Evolutionary conservation across 1,140 invertebrate species (phyloP).

Genomic region (Hestina assimilis): DNA sequence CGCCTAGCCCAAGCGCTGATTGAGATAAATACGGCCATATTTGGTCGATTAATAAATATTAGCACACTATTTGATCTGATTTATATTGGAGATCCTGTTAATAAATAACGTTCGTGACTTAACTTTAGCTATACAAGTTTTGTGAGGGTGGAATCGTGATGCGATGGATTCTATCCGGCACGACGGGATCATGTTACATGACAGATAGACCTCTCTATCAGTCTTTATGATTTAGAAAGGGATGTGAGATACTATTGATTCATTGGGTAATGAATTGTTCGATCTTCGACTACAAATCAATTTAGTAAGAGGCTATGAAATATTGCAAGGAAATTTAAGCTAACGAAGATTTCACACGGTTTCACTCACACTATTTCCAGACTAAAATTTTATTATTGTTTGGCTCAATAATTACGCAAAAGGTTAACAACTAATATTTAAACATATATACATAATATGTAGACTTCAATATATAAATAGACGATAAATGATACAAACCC

Average conservation of each 20-base stretch:
- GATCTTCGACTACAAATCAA: background rate
- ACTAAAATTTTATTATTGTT: too few species aligned
- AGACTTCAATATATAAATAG: too few species aligned
- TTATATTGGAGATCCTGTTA: slow-evolving; percentile 54
- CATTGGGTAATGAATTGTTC: slow-evolving; percentile 1
- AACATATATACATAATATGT: too few species aligned
- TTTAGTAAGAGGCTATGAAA: background rate
- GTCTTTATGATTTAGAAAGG: slow-evolving; percentile 21
- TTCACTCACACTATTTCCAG: too few species aligned
- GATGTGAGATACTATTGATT: slow-evolving; percentile 6
- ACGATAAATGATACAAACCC: too few species aligned
- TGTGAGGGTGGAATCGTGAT: slow-evolving; percentile 54
- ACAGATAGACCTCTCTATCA: slow-evolving; percentile 25
- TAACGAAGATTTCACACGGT: too few species aligned
- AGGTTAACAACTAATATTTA: too few species aligned
- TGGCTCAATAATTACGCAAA: too few species aligned
- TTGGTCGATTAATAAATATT: slow-evolving; percentile 59
- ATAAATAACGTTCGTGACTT: slow-evolving; percentile 68
- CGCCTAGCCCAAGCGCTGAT: slow-evolving; percentile 20
- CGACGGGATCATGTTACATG: slow-evolving; percentile 25
- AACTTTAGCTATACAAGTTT: slow-evolving; percentile 45
- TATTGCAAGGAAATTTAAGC: background rate
- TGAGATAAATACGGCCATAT: slow-evolving; percentile 29
- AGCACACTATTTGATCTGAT: slow-evolving; percentile 52
- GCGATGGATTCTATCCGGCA: slow-evolving; percentile 41